Percentiles rank a stretch among this genome's conserved stretches.
Conservation (phyloP, 1,140 invertebrate species). For the Microplitis mediator region DNA sequence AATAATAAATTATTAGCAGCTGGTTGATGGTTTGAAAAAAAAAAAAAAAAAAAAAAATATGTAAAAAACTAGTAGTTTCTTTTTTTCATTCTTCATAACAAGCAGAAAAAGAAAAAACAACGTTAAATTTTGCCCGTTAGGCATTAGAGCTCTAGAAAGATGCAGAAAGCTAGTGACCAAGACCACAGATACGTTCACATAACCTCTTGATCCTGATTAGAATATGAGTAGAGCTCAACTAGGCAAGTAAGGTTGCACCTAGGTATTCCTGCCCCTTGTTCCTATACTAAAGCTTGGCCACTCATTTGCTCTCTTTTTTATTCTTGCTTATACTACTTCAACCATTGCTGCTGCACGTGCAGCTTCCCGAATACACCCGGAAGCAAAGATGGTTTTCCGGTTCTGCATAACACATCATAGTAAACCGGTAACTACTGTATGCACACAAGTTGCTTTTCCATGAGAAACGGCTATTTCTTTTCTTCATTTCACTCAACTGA, state of each 20-base stretch:
- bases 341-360: slow-evolving; percentile 24
- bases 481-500: not conserved
- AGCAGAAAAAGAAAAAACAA: slow-evolving; percentile 11
- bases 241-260: slow-evolving; percentile 20
- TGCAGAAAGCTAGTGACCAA: slow-evolving; percentile 38
- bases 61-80: slow-evolving; percentile 46
- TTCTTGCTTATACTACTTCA: slow-evolving; percentile 1
- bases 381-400: slow-evolving; percentile 42
- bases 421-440: slow-evolving; percentile 39
- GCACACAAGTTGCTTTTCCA: slow-evolving; percentile 43
- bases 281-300: not conserved
- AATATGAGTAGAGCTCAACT: slow-evolving; percentile 48
- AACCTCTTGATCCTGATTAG: slow-evolving; percentile 63
- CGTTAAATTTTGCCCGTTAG: slow-evolving; percentile 17
- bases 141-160: slow-evolving; percentile 19
- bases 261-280: slow-evolving; percentile 12
- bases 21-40: slow-evolving; percentile 3
- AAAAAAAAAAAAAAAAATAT: slow-evolving; percentile 25
- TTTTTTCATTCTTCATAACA: not conserved
- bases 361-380: slow-evolving; percentile 43
- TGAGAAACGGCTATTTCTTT: slow-evolving; percentile 43
- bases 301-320: slow-evolving; percentile 8
- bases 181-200: slow-evolving; percentile 55
- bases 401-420: slow-evolving; percentile 9
- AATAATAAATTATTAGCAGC: not conserved